Base-by-base conservation (phyloP, 1,140 invertebrate genomes). In the Leptinotarsa undecemlineata region DNA sequence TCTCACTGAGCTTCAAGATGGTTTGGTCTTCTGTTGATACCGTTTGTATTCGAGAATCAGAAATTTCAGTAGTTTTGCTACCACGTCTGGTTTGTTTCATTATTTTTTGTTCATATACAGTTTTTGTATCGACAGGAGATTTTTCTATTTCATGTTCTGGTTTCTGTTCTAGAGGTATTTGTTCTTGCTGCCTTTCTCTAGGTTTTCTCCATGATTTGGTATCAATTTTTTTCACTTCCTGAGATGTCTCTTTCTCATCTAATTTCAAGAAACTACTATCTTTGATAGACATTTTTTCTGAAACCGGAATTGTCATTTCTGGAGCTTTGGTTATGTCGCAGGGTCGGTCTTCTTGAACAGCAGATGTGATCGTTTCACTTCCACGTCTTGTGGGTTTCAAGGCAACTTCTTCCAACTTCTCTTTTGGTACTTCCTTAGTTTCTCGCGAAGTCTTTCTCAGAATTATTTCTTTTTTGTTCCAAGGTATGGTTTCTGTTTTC, bases 391-490 rank as follows among this genome's bases (percentile, higher is more conserved):
- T 17, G 15, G 51, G 15, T 57, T 57, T 15, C 51, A 57, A 19
- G n/a, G 51, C 15, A 17, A 57, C 51, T 17, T 17, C 14, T 57
- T 57, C 14, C 15, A 69, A 19, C n/a, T 69, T 69, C 11, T 69
- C 68, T 23, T 48, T 3, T 57, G 68, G 14, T 17, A 57, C n/a
- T 74, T 82, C 79, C 74, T 85, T 86, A 62, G 69, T 81, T 69
- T 84, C 74, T 48, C 81, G 80, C 77, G 78, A 81, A 1, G 83
- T 76, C 74, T 81, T 83, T 70, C 85, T 86, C 3, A 88, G 51
- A 48, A 79, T 81, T 26, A 85, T 80, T 76, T 81, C 82, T 80
- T 87, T 82, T 73, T 85, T 81, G 17, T 81, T 86, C 85, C 84
- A 86, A n/a, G 85, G 85, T 71, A 85, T 81, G 1, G 23, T 81